These are phyloP conservation scores for Xiphophorus birchmanni DNA, from an alignment of 2,797 vertebrate species.

Conservation along the genomic window DNA sequence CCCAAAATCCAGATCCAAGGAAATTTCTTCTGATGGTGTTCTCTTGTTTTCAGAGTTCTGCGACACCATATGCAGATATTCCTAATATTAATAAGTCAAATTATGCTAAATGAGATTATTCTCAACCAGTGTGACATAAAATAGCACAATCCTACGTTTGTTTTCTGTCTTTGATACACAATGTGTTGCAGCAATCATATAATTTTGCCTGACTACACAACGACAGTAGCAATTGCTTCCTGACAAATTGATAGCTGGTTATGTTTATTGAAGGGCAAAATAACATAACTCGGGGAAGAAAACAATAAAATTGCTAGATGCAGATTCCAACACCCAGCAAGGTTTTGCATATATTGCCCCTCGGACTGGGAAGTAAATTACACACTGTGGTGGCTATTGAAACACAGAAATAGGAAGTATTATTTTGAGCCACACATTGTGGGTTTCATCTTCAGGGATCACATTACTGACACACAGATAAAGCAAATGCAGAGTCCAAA, in stretches of 20 bases:
- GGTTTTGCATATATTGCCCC: constrained; percentile 51
- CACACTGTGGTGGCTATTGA: constrained; percentile 29
- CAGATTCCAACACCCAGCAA: constrained; percentile 35
- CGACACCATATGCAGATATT: too few species aligned
- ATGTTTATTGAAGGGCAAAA: constrained; percentile 44
- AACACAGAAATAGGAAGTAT: constrained; percentile 43
- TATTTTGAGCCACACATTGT: constrained; percentile 39
- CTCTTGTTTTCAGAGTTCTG: neutral
- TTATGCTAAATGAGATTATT: neutral
- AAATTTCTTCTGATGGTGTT: neutral
- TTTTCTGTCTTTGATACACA: constrained; percentile 38
- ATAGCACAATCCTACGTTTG: neutral
- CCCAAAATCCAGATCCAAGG: neutral
- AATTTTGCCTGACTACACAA: constrained; percentile 27
- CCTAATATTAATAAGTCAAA: neutral
- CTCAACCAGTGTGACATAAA: neutral
- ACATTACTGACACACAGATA: constrained; percentile 47
- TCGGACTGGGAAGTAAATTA: constrained; percentile 46
- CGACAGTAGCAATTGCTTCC: constrained; percentile 31
- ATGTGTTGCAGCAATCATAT: constrained; percentile 43
- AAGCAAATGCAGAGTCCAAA: constrained; percentile 52
- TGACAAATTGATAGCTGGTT: constrained; percentile 55
- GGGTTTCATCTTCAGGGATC: constrained; percentile 59
- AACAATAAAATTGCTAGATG: constrained; percentile 56
- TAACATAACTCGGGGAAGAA: constrained; percentile 47